Conservation (phyloP, 2,797 vertebrate species). For the Argyrosomus regius region DNA sequence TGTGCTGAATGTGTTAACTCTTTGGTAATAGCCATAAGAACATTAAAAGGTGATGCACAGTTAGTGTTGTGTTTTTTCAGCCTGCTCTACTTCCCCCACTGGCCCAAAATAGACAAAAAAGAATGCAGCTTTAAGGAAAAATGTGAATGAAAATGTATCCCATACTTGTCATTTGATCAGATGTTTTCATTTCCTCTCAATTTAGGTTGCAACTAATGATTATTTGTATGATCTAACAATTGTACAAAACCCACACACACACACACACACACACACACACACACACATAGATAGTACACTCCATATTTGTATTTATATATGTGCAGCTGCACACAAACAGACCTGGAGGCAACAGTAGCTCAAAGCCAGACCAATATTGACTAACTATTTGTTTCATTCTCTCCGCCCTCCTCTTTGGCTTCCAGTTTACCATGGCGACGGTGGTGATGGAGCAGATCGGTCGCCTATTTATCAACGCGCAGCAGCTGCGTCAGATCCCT, state of each 20-base stretch:
- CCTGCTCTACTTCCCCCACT: neutral
- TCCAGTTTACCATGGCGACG: constrained; percentile 88
- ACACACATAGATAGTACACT: neutral
- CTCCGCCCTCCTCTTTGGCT: constrained; percentile 27
- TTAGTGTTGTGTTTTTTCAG: neutral
- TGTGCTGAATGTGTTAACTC: neutral
- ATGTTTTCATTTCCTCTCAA: neutral
- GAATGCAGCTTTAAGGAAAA: neutral
- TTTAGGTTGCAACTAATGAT: neutral
- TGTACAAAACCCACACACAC: neutral
- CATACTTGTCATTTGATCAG: neutral
- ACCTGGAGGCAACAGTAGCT: constrained; percentile 2
- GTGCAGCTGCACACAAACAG: neutral
- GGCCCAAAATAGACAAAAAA: neutral
- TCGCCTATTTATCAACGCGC: constrained; percentile 87
- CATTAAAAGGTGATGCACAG: neutral
- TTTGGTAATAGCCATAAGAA: neutral
- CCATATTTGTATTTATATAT: neutral
- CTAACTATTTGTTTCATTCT: constrained; percentile 39
- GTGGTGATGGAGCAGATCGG: constrained; percentile 91
- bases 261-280: neutral
- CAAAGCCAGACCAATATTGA: constrained; percentile 29
- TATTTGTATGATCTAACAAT: neutral
- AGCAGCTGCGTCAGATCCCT: constrained; percentile 88
- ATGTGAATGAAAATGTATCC: neutral